These are phyloP conservation scores for Erpornis zantholeuca DNA, from an alignment of 2,113 vertebrate species.

Conservation along the genomic window DNA sequence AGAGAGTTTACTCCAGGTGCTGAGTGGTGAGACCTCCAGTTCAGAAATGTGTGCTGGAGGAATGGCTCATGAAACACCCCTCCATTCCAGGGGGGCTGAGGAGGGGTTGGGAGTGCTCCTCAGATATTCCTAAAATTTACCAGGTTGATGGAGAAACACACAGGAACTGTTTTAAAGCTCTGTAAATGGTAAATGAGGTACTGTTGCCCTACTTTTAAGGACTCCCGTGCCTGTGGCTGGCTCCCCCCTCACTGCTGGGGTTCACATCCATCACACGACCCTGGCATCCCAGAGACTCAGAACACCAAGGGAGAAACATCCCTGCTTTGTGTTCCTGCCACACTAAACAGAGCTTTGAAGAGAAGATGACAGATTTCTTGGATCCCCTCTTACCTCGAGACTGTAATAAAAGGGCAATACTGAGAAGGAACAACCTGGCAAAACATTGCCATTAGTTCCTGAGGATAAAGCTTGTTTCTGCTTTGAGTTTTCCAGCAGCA, in stretches of 20 bases:
- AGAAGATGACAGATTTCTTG: not conserved
- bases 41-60: not conserved
- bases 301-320: not conserved
- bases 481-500: not conserved
- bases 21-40: not conserved
- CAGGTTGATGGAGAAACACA: not conserved
- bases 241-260: not conserved
- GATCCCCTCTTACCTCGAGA: not conserved
- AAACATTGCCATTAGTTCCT: not conserved
- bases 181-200: rapidly evolving
- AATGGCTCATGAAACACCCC: rapidly evolving
- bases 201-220: not conserved
- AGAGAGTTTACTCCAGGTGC: not conserved
- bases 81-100: not conserved
- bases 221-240: not conserved
- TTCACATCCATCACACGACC: not conserved
- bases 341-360: not conserved
- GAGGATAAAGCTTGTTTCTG: not conserved
- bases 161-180: not conserved
- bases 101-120: not conserved
- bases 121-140: not conserved
- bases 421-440: not conserved
- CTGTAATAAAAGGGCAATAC: not conserved
- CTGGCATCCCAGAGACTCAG: rapidly evolving
- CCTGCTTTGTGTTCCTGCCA: not conserved